These are phyloP conservation scores for Apaloderma vittatum DNA, from an alignment of 2,113 vertebrate species.

Conservation along the genomic window DNA sequence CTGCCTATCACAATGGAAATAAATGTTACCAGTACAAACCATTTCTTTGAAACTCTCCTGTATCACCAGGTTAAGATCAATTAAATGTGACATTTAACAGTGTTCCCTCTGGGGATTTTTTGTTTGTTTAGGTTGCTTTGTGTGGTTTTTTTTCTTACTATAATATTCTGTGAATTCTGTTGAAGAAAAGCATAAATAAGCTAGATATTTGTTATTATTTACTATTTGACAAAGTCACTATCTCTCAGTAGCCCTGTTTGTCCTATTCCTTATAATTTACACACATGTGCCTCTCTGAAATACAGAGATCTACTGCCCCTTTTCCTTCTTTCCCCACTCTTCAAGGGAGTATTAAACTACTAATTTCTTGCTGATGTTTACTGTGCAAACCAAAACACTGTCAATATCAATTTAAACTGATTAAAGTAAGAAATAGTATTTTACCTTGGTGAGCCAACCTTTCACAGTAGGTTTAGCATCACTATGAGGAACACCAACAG, in stretches of 20 bases:
- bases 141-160: background rate
- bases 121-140: background rate
- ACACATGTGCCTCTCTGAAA: background rate
- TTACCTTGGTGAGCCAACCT: slow-evolving; percentile 93
- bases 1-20: background rate
- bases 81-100: background rate
- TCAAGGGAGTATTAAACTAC: background rate
- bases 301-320: background rate
- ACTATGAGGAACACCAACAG: slow-evolving; percentile 73
- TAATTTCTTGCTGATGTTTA: background rate
- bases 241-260: background rate
- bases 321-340: background rate
- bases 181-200: background rate
- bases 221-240: background rate
- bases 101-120: background rate
- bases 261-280: background rate
- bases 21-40: background rate
- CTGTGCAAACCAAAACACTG: background rate
- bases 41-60: background rate
- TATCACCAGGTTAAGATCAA: background rate
- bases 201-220: background rate
- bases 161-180: background rate
- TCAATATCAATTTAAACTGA: background rate
- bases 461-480: slow-evolving; percentile 83
- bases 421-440: background rate